Conservation (phyloP, 2,797 vertebrate genomes). For the Telmatherina bonti region DNA sequence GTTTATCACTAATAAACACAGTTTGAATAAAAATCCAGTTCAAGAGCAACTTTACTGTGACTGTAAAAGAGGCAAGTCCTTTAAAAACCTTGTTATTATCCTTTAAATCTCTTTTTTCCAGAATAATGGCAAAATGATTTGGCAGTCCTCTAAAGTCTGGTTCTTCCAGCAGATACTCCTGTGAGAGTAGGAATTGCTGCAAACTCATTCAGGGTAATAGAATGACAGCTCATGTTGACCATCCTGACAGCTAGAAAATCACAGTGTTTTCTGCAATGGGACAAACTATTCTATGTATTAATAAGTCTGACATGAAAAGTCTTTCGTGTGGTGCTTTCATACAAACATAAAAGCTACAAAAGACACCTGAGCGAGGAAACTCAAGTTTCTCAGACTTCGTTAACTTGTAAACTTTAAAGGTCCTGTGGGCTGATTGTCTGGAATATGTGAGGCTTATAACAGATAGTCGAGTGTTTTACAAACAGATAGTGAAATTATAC, state of each 20-base stretch:
- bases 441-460: not conserved
- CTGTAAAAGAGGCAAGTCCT: too few relatives aligned
- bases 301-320: not conserved
- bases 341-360: not conserved
- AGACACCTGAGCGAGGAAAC: not conserved
- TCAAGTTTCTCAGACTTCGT: not conserved
- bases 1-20: too few relatives aligned
- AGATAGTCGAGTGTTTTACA: not conserved
- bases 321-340: not conserved
- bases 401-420: not conserved
- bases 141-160: not conserved
- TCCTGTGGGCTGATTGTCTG: not conserved
- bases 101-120: too few relatives aligned
- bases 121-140: not conserved
- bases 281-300: not conserved
- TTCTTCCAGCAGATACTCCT: not conserved
- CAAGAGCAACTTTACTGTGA: too few relatives aligned
- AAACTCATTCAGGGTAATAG: not conserved
- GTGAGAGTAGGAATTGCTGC: not conserved
- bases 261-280: not conserved
- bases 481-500: not conserved
- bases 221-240: not conserved
- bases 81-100: too few relatives aligned
- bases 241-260: not conserved
- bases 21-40: too few relatives aligned